A percentile compares a stretch with the other conserved stretches of the same genome.
Evolutionary conservation across 2,797 vertebrate species (phyloP).

Genomic region (Melanotaenia maccullochi): DNA sequence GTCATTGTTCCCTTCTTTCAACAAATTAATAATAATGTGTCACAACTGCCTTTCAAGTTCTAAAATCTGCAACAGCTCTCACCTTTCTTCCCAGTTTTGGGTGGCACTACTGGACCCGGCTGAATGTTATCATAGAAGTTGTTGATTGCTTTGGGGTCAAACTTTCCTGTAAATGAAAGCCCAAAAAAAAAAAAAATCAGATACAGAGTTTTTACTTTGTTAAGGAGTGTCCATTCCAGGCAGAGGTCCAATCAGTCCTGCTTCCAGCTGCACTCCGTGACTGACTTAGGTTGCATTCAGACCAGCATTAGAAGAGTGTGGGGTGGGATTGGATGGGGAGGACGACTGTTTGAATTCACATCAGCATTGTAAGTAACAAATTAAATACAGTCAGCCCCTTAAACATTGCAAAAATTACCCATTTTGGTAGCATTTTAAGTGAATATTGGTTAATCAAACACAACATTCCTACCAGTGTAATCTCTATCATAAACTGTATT

Average conservation of each 20-base stretch:
- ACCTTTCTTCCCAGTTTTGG: conserved; percentile 94
- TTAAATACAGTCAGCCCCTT: no score
- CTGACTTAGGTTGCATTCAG: not conserved
- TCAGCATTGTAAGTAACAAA: not conserved
- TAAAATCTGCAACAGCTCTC: conserved; percentile 30
- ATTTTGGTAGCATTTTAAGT: not conserved
- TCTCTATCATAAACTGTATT: not conserved
- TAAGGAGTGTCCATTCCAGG: conserved; percentile 17
- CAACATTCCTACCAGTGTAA: not conserved
- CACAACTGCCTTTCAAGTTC: not conserved
- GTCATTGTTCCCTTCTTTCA: not conserved
- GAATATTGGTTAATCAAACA: not conserved
- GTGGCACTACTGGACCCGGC: conserved; percentile 93
- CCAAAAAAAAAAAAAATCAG: conserved; percentile 28
- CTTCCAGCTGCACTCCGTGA: not conserved
- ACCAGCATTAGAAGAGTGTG: not conserved
- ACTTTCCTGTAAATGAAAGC: conserved; percentile 87
- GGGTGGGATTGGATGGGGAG: no score
- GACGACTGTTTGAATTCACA: not conserved
- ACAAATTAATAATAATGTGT: not conserved
- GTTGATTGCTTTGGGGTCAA: conserved; percentile 94
- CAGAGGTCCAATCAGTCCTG: not conserved
- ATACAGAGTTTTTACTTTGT: conserved; percentile 21
- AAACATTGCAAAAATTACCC: no score
- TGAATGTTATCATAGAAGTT: conserved; percentile 98